Evolutionary conservation across 2,888 invertebrate genomes (phyloP).

Genomic region (Rhagophthalmus giganteus): DNA sequence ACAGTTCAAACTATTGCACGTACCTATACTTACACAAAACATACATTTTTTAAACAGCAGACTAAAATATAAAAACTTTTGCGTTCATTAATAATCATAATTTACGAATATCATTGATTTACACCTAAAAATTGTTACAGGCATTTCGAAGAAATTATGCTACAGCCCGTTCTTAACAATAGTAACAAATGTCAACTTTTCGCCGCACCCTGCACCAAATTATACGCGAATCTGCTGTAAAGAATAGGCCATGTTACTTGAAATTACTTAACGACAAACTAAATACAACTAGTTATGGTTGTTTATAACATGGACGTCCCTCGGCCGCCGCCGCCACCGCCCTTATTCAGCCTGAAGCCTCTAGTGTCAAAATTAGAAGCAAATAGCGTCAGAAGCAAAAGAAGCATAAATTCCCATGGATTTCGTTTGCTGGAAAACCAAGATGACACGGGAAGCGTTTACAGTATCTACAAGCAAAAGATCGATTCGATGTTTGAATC

Average conservation of each 20-base stretch:
- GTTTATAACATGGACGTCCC: conserved; percentile 49
- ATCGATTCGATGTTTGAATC: conserved; percentile 81
- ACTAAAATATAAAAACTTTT: too few relatives aligned
- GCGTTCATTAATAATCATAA: too few relatives aligned
- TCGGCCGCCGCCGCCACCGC: conserved; percentile 50
- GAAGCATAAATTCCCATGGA: conserved; percentile 43
- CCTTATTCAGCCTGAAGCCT: conserved; percentile 21
- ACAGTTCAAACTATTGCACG: too few relatives aligned
- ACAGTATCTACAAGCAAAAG: conserved; percentile 77
- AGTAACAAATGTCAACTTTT: too few relatives aligned
- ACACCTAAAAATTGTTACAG: too few relatives aligned
- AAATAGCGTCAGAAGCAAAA: conserved; percentile 43
- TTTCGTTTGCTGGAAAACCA: conserved; percentile 48
- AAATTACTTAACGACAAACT: conserved; percentile 1
- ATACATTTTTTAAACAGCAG: too few relatives aligned
- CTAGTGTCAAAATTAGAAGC: conserved; percentile 24
- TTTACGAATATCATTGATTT: too few relatives aligned
- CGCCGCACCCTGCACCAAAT: too few relatives aligned
- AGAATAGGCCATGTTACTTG: conserved; percentile 7
- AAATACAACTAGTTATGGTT: conserved; percentile 23
- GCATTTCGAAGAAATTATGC: too few relatives aligned
- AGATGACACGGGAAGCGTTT: conserved; percentile 51
- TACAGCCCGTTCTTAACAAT: too few relatives aligned
- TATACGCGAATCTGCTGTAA: too few relatives aligned
- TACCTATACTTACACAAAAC: too few relatives aligned